Conservation (phyloP, 2,113 vertebrate genomes). For the Triplophysa tibetana region DNA sequence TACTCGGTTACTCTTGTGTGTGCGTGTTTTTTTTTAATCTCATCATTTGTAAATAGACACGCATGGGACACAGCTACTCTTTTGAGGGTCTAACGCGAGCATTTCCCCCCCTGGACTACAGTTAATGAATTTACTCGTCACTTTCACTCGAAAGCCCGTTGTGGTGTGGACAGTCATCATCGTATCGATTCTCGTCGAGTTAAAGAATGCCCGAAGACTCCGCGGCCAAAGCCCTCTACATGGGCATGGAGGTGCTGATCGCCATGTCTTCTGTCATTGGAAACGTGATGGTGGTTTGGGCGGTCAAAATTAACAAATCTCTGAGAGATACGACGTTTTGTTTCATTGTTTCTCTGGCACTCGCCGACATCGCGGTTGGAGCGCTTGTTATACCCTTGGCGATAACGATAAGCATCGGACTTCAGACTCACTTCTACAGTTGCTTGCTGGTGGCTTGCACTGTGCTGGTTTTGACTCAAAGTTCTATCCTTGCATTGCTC, state of each 20-base stretch:
- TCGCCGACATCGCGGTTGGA: conserved; percentile 95
- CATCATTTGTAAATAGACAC: not conserved
- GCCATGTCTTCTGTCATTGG: conserved; percentile 90
- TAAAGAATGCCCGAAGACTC: conserved; percentile 76
- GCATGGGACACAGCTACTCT: conserved; percentile 9
- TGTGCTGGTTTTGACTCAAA: conserved; percentile 95
- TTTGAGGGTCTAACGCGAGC: not conserved
- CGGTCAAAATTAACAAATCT: conserved; percentile 92
- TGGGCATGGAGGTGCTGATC: conserved; percentile 90
- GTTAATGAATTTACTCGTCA: conserved; percentile 9
- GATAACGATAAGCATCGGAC: conserved; percentile 92
- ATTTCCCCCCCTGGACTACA: conserved; percentile 30
- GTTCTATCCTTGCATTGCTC: conserved; percentile 94
- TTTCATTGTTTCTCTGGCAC: conserved; percentile 92
- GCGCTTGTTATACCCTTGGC: conserved; percentile 93
- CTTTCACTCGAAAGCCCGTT: conserved; percentile 13
- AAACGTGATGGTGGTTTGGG: conserved; percentile 98
- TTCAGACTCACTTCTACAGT: conserved; percentile 91
- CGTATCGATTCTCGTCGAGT: conserved; percentile 14
- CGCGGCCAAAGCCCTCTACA: conserved; percentile 84
- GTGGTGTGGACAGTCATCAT: conserved; percentile 35
- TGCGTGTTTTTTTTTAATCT: not conserved
- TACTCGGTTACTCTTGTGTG: not conserved
- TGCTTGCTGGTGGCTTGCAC: conserved; percentile 94
- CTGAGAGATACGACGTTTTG: conserved; percentile 94